A percentile compares a stretch with the other conserved stretches of the same genome.
These are phyloP conservation scores for Halichondria panicea DNA, from an alignment of 37 sponge, comb jelly and placozoan species.

Conservation along the genomic window DNA sequence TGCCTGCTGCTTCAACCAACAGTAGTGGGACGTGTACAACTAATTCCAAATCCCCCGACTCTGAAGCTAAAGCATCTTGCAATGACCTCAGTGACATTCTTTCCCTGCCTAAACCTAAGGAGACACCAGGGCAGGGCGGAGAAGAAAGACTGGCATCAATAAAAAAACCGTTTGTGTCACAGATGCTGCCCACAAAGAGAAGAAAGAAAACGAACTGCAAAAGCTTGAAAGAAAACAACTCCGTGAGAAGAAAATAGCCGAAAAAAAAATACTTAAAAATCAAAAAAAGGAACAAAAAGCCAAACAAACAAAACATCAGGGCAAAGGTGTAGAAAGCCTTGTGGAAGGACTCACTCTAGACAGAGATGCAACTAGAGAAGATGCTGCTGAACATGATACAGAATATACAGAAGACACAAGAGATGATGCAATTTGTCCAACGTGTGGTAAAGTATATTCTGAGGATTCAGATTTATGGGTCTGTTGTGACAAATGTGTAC, in stretches of 20 bases:
- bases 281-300: not conserved
- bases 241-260: not conserved
- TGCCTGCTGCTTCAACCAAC: not conserved
- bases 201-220: not conserved
- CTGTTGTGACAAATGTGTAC: slow-evolving; percentile 16
- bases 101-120: slow-evolving; percentile 19
- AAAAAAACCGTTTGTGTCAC: slow-evolving; percentile 6
- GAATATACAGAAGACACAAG: not conserved
- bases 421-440: slow-evolving; percentile 23
- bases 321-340: not conserved
- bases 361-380: not conserved
- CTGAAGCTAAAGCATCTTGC: not conserved
- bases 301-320: not conserved
- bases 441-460: slow-evolving; percentile 7
- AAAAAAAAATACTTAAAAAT: not conserved
- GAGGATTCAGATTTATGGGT: slow-evolving; percentile 23
- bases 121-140: slow-evolving; percentile 11
- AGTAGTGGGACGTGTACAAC: not conserved
- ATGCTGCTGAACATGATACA: not conserved
- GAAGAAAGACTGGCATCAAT: slow-evolving; percentile 30
- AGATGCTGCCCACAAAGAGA: not conserved
- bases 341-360: not conserved
- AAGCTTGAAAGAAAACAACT: not conserved
- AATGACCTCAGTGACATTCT: slow-evolving; percentile 19
- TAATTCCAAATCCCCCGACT: not conserved